Conservation (phyloP, 2,888 invertebrate species). For the Myopa testacea region DNA sequence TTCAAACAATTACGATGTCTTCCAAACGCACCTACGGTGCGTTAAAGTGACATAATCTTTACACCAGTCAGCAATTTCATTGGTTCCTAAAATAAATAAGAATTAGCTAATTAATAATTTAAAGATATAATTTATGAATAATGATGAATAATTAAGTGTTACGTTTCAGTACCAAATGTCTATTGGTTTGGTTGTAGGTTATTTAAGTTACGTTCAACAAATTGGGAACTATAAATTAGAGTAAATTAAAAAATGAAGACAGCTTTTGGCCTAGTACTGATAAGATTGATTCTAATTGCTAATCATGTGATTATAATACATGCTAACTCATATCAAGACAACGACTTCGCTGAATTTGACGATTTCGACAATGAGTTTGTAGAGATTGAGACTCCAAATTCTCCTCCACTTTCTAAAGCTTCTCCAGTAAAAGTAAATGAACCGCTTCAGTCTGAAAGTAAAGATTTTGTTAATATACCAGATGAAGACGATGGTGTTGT, state of each 20-base stretch:
- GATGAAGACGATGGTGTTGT: slow-evolving; percentile 63
- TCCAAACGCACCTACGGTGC: no score
- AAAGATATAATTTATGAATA: no score
- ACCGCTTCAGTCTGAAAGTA: not conserved
- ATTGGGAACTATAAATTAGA: no score
- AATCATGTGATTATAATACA: slow-evolving; percentile 43
- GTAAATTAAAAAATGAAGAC: slow-evolving; percentile 1
- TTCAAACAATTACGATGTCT: no score
- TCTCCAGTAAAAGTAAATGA: slow-evolving; percentile 28
- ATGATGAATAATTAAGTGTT: no score
- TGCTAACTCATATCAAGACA: slow-evolving; percentile 72
- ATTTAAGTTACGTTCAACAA: no score
- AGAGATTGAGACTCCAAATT: slow-evolving; percentile 50
- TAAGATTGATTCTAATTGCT: slow-evolving; percentile 24
- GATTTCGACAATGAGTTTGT: slow-evolving; percentile 78
- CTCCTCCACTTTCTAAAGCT: slow-evolving; percentile 22
- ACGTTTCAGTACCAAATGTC: no score
- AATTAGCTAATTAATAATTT: no score
- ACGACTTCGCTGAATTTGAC: slow-evolving; percentile 96
- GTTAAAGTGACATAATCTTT: not conserved
- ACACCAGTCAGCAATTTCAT: not conserved
- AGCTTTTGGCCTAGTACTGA: not conserved
- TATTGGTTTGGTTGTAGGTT: no score
- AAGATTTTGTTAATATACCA: slow-evolving; percentile 39
- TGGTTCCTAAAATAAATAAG: no score